phyloP scores from a whole-genome alignment of 2,888 invertebrate genomes.

The Celastrina argiolus region DNA sequence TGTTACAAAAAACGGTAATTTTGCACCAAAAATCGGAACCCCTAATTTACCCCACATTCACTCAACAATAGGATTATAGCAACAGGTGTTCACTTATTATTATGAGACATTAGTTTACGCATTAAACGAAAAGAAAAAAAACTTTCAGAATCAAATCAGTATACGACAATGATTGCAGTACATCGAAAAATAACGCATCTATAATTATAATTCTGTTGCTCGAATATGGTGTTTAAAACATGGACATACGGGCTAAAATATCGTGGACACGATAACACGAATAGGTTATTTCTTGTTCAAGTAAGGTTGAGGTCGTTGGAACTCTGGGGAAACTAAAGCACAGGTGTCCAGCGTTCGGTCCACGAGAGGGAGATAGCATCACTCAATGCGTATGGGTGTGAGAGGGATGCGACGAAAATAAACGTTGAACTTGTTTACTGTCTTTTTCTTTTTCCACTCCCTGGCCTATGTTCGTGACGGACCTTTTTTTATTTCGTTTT shows the following conservation, averaged over 20 bases:
- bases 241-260: conserved; percentile 43
- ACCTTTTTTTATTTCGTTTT: conserved; percentile 67
- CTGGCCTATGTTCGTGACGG: conserved; percentile 78
- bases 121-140: conserved; percentile 60
- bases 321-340: conserved; percentile 77
- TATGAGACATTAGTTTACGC: conserved; percentile 72
- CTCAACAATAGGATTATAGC: conserved; percentile 61
- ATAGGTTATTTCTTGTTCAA: conserved; percentile 52
- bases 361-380: conserved; percentile 51
- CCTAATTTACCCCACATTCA: conserved; percentile 52
- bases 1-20: conserved; percentile 39
- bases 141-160: conserved; percentile 73
- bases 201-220: conserved; percentile 45
- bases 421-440: conserved; percentile 75
- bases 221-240: conserved; percentile 42
- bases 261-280: conserved; percentile 37
- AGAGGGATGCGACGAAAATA: conserved; percentile 73
- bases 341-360: conserved; percentile 77
- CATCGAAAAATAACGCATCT: conserved; percentile 66
- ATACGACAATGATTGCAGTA: conserved; percentile 75
- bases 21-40: conserved; percentile 43
- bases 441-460: conserved; percentile 73
- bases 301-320: conserved; percentile 72
- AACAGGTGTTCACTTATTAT: conserved; percentile 73
- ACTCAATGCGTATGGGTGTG: conserved; percentile 41